A percentile compares a stretch with the other conserved stretches of the same genome.
Evolutionary conservation across 2,113 vertebrate species (phyloP).

Genomic region (Passer montanus): DNA sequence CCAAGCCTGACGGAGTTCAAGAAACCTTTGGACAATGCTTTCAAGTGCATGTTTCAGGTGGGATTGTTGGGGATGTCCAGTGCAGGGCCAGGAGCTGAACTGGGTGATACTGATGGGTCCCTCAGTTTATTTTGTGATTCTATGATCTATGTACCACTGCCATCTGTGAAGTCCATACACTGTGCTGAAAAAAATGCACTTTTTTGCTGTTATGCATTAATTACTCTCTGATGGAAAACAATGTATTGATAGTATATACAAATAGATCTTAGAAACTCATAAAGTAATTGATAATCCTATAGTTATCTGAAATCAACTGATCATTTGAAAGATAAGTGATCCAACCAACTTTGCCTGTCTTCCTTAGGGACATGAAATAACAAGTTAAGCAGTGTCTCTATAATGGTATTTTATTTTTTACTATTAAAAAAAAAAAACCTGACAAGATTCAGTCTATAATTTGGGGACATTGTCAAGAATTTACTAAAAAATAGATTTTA

Average conservation of each 20-base stretch:
- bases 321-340: neutral
- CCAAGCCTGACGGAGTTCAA: neutral
- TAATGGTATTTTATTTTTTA: neutral
- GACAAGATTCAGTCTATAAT: neutral
- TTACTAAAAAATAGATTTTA: too few species aligned
- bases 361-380: neutral
- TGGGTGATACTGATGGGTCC: neutral
- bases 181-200: neutral
- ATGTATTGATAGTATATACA: neutral
- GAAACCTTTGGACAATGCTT: neutral
- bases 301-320: neutral
- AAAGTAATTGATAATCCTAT: neutral
- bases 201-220: neutral
- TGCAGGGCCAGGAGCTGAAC: neutral
- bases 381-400: neutral
- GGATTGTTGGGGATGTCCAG: neutral
- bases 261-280: neutral
- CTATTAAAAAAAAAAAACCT: neutral
- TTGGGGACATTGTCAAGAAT: accelerated
- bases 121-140: neutral
- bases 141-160: neutral
- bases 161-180: neutral
- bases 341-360: neutral
- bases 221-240: neutral
- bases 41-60: neutral